phyloP scores from a whole-genome alignment of 1,140 invertebrate species.

The Coelopa frigida region DNA sequence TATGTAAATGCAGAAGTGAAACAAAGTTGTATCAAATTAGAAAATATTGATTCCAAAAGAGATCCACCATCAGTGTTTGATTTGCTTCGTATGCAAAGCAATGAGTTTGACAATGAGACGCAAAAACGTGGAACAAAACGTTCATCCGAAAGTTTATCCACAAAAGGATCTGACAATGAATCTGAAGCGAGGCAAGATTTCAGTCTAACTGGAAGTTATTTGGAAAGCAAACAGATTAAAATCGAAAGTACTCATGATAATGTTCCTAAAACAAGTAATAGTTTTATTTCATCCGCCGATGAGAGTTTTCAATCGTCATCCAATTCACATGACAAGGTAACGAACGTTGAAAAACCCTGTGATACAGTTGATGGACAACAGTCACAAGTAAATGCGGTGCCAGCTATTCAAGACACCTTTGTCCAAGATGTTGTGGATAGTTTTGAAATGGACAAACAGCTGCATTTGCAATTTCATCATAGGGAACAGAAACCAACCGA shows the following conservation, averaged over 20 bases:
- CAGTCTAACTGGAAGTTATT: neutral
- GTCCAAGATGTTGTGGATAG: too few species aligned
- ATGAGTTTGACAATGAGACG: neutral
- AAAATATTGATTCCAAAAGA: neutral
- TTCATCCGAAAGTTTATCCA: slow-evolving; percentile 1
- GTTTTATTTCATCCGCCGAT: too few species aligned
- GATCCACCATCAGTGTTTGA: slow-evolving; percentile 5
- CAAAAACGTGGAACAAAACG: slow-evolving; percentile 8
- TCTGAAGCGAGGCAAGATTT: neutral
- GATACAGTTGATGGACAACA: neutral
- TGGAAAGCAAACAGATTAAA: slow-evolving; percentile 13
- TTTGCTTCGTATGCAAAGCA: slow-evolving; percentile 6
- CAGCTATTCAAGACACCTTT: too few species aligned
- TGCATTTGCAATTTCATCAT: neutral
- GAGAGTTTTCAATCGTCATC: neutral
- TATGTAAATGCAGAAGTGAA: neutral
- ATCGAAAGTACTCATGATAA: slow-evolving; percentile 8
- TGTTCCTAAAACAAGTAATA: too few species aligned
- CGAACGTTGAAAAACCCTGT: neutral
- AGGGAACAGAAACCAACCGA: neutral
- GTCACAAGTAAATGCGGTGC: too few species aligned
- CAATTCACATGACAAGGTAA: neutral
- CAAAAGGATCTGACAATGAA: neutral
- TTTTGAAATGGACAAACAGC: neutral
- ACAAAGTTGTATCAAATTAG: neutral